Percentiles rank a stretch among this genome's conserved stretches.
phyloP scores from a whole-genome alignment of 1,140 invertebrate genomes.

The Homarus americanus region DNA sequence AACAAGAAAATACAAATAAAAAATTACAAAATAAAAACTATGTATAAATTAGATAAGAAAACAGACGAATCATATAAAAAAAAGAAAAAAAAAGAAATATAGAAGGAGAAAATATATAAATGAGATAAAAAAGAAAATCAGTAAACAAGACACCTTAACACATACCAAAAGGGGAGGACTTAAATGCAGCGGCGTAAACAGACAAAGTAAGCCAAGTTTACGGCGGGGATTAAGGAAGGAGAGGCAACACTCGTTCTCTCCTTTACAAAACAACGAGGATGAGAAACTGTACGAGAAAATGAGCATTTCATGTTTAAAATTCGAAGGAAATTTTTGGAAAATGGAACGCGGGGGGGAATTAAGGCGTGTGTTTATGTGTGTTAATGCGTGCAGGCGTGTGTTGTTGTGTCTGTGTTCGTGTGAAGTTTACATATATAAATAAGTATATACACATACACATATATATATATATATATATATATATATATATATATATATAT shows the following conservation, averaged over 20 bases:
- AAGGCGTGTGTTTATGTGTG: conserved; percentile 8
- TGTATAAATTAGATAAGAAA: background rate
- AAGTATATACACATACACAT: background rate
- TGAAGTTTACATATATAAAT: background rate
- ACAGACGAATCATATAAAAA: too few relatives aligned
- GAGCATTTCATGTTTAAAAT: conserved; percentile 13
- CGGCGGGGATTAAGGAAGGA: background rate
- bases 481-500: conserved; percentile 6
- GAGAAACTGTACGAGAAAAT: background rate
- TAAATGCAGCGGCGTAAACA: background rate
- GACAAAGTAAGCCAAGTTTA: background rate
- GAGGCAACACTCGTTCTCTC: conserved; percentile 5
- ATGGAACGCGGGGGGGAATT: conserved; percentile 6
- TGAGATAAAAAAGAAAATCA: background rate
- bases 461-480: conserved; percentile 6
- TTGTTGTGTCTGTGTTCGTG: background rate
- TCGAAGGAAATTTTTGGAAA: conserved; percentile 19
- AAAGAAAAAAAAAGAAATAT: background rate
- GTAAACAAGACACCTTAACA: background rate
- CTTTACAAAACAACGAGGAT: conserved; percentile 4
- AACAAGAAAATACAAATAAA: background rate
- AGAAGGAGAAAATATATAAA: conserved; percentile 9
- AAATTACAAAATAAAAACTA: background rate
- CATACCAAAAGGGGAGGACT: background rate
- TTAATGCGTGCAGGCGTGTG: background rate